phyloP scores from a whole-genome alignment of 2,113 vertebrate species.

The Lipotes vexillifer region DNA sequence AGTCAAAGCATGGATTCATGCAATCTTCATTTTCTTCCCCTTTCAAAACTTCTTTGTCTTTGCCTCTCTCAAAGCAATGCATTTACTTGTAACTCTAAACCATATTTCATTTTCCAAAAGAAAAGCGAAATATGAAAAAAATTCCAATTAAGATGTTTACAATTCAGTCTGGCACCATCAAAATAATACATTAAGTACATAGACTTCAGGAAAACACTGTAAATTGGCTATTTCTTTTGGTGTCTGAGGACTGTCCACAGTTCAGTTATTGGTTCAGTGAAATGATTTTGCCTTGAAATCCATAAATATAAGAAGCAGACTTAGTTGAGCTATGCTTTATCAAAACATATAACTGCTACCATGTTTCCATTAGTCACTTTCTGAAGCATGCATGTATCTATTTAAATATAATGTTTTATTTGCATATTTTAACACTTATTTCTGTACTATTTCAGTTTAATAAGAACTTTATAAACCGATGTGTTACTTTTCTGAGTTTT shows the following conservation, averaged over 20 bases:
- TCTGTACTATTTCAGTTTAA: background rate
- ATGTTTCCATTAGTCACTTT: background rate
- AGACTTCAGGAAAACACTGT: background rate
- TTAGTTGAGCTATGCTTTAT: background rate
- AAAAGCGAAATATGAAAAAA: constrained; percentile 20
- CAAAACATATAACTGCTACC: background rate
- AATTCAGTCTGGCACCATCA: constrained; percentile 27
- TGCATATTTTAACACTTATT: background rate
- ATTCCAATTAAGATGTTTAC: constrained; percentile 45
- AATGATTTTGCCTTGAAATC: constrained; percentile 24
- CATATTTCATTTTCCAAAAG: background rate
- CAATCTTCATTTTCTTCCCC: background rate
- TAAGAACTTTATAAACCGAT: background rate
- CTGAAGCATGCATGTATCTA: too few relatives aligned
- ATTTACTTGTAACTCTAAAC: background rate
- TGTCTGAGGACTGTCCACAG: constrained; percentile 2
- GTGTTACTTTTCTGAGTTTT: background rate
- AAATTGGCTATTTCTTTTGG: constrained; percentile 44
- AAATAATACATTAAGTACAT: background rate
- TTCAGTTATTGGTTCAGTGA: constrained; percentile 23
- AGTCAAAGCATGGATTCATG: background rate
- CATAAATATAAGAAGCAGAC: background rate
- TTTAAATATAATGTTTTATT: background rate
- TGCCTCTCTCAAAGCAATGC: background rate
- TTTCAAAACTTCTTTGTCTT: constrained; percentile 5